Evolutionary conservation across 2,888 invertebrate species (phyloP), one percentile per base, ranked within the genome.

Genomic region (Ditylenchus weischeri): DNA sequence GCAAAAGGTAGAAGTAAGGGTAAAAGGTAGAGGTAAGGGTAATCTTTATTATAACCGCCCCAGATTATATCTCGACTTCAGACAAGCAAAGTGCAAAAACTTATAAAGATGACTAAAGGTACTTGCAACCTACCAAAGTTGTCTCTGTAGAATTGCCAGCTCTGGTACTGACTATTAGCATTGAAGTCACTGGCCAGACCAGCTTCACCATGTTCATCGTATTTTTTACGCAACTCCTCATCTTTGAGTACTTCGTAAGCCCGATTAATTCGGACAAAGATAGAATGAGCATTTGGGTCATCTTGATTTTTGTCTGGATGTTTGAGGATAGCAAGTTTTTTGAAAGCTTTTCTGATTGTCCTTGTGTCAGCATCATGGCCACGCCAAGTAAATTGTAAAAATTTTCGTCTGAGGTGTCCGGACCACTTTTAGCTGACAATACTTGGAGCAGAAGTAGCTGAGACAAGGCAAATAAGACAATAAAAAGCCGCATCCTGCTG

Each of bases 231-330:
- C 70, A 89, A 87, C 67, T 90, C 89, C 57, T 90, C 89, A 85
- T 92, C 91, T 84, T 91, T 91, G 18, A 92, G 84, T 2, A 90
- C 89, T 84, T 92, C 92, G 85, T 92, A 92, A 0, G 91, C 92
- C 80, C 89, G 88, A 61, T 90, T 90, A 59, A 92, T 87, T 85
- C 88, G 88, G 36, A 91, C 84, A 83, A 92, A 92, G 74, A 88
- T 89, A 57, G 88, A 88, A 83, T 90, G 90, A 11, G 90, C 89
- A 63, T 89, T 86, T 66, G 88, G 87, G 84, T 89, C 88, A 83
- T 89, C 89, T 91, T 91, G 80, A 79, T 87, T 87, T 81, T 90
- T 90, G 83, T 90, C 90, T 1, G 90, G 90, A 85, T 90, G 90
- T 74, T 88, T 86, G 65, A 87, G 87, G 0, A 90, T 86, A 0